A percentile compares a stretch with the other conserved stretches of the same genome.
Conservation (phyloP, 2,797 vertebrate species). For the Nannoperca obscura region DNA sequence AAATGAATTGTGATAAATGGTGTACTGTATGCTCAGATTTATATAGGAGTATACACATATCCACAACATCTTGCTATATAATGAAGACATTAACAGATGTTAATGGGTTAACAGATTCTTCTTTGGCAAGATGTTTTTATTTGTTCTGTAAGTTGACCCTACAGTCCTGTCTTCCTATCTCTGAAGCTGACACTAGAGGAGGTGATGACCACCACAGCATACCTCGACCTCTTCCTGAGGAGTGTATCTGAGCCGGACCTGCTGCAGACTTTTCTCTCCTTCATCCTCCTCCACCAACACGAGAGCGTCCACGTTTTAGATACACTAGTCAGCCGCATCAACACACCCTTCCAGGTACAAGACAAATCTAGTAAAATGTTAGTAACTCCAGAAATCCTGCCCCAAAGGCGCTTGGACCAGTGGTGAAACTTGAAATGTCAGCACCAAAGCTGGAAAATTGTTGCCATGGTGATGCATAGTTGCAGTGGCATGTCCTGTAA, state of each 20-base stretch:
- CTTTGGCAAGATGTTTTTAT: neutral
- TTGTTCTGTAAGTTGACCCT: neutral
- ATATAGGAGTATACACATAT: neutral
- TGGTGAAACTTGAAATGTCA: constrained; percentile 43
- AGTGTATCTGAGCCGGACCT: constrained; percentile 93
- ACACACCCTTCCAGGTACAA: constrained; percentile 95
- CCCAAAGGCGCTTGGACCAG: constrained; percentile 5
- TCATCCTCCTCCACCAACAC: constrained; percentile 93
- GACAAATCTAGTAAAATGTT: no score
- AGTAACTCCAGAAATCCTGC: neutral
- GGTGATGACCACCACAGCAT: constrained; percentile 97
- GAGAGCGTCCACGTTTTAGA: constrained; percentile 96
- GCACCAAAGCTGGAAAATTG: constrained; percentile 34
- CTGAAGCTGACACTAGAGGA: constrained; percentile 94
- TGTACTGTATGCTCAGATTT: neutral
- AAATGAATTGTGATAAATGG: neutral
- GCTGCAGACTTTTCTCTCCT: constrained; percentile 95
- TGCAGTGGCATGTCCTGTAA: constrained; percentile 18
- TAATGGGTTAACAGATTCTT: neutral
- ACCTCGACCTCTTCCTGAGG: constrained; percentile 95
- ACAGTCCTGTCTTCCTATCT: neutral
- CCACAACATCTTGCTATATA: neutral
- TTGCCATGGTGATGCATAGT: constrained; percentile 51
- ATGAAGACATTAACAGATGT: neutral
- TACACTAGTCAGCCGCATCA: constrained; percentile 96